Evolutionary conservation across 2,113 vertebrate species (phyloP).

Genomic region (Siniperca knerii): DNA sequence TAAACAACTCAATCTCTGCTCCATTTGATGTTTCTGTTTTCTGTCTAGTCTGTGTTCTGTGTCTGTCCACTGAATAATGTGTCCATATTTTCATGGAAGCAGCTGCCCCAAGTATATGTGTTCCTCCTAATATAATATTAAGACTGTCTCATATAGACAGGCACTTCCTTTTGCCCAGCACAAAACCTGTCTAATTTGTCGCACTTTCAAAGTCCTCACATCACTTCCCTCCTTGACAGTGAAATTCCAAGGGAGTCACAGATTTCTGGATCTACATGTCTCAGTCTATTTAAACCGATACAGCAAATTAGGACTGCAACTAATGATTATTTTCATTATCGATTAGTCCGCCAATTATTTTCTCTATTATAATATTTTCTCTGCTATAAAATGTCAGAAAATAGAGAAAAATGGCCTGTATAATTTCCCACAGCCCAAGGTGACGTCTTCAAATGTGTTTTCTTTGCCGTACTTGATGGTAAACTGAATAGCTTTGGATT

Average conservation of each 20-base stretch:
- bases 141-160: neutral
- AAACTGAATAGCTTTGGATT: too few relatives aligned
- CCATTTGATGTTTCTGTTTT: neutral
- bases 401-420: too few relatives aligned
- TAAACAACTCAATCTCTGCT: neutral
- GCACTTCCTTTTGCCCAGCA: neutral
- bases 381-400: too few relatives aligned
- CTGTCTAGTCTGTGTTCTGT: neutral
- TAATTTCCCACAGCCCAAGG: too few relatives aligned
- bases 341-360: neutral
- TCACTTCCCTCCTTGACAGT: neutral
- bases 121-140: neutral
- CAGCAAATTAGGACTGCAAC: too few relatives aligned
- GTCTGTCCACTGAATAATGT: neutral
- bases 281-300: too few relatives aligned
- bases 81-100: neutral
- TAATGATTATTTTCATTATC: neutral
- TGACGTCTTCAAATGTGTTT: too few relatives aligned
- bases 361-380: too few relatives aligned
- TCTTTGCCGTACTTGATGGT: too few relatives aligned
- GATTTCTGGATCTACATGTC: too few relatives aligned
- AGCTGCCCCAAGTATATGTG: neutral
- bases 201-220: too few relatives aligned
- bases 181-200: neutral
- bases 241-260: too few relatives aligned